Base-by-base conservation (phyloP, 1,140 invertebrate species). In the Aleiodes sp. region DNA sequence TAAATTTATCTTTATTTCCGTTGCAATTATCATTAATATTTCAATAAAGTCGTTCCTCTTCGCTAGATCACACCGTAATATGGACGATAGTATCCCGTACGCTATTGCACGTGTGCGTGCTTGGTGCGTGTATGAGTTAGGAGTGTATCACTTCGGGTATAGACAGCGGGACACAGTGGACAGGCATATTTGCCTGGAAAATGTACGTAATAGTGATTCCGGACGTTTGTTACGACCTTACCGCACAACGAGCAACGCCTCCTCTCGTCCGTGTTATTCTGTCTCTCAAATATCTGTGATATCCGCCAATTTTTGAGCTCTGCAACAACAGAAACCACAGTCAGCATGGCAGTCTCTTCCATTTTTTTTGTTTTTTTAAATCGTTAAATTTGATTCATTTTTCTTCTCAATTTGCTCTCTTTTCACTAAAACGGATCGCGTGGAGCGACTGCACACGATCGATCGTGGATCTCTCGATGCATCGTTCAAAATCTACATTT, bases 171-270 rank as follows among this genome's bases (percentile, higher is more conserved):
- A 80, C 89, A 90, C 73, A 89, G 84, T 65, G 87, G 82, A 82
- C 90, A 90, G 73, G 88, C 87, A 75, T 90, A 90, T 76, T 89
- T 88, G 70, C 89, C 89, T 56, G 90, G 90, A 77, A 89, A 90
- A 82, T 90, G 90, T 68, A 91, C 90, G 81, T 90, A 90, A 87
- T 91, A 90, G 80, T 91, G 90, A 85, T 90, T 90, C 73, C 90
- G 85, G 74, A 90, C 89, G 83, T 91, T 90, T 77, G 89, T 90
- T 70, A 91, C 89, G 76, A 90, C 88, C 86, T 91, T 91, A 78
- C 90, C 89, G 80, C 90, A 91, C 77, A 90, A 84, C 76, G 88
- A 87, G 83, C 90, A 91, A 76, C 89, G 85, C 80, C 88, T 87
- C 80, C 88, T 85, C 83, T 91, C 89, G 82, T 89, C 88, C 84